Conservation (phyloP, 2,888 invertebrate genomes). For the Eustalomyia histrio region DNA sequence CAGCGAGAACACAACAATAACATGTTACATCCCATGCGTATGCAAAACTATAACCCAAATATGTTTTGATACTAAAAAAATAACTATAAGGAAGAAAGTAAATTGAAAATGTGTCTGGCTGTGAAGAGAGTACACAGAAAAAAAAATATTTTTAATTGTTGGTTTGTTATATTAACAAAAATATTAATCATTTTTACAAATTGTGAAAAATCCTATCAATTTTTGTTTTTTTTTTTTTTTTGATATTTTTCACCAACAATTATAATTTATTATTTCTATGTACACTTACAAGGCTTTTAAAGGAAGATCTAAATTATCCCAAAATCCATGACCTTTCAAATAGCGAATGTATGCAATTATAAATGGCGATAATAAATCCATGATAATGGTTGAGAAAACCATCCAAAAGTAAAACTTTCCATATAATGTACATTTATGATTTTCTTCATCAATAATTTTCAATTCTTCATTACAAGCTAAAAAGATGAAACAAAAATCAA, state of each 20-base stretch:
- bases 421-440: constrained; percentile 36
- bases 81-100: constrained; percentile 25
- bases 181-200: too few relatives aligned
- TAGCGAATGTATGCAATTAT: constrained; percentile 21
- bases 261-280: too few relatives aligned
- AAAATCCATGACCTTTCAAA: constrained; percentile 15
- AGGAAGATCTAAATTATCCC: constrained; percentile 20
- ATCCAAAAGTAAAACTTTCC: constrained; percentile 13
- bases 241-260: too few relatives aligned
- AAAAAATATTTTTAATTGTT: background rate
- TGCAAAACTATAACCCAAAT: constrained; percentile 35
- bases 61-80: constrained; percentile 15
- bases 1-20: constrained; percentile 24
- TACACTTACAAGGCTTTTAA: constrained; percentile 55
- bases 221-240: too few relatives aligned
- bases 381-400: constrained; percentile 18
- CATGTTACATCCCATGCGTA: constrained; percentile 43
- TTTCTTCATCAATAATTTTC: constrained; percentile 35
- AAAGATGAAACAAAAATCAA: background rate
- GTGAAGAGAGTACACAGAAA: too few relatives aligned
- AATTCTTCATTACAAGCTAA: constrained; percentile 39
- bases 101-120: too few relatives aligned
- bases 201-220: too few relatives aligned
- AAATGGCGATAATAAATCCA: constrained; percentile 33
- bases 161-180: too few relatives aligned